Evolutionary conservation across 2,797 vertebrate genomes (phyloP), one percentile per base, ranked within the genome.

Genomic region (Pygocentrus nattereri): DNA sequence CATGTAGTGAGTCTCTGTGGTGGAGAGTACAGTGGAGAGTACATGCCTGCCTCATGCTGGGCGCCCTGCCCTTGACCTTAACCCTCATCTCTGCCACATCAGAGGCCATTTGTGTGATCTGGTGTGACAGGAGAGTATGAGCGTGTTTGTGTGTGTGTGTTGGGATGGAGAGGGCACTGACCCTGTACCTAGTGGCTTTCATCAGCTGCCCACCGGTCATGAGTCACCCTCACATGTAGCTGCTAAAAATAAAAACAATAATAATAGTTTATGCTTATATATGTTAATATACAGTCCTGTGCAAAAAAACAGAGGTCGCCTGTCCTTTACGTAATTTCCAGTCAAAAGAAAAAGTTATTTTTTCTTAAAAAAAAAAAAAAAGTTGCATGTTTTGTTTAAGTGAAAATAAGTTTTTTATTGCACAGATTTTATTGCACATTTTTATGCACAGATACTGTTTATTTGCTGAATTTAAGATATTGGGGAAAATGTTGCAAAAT

Each of bases 61-160:
- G 30, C 65, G 62, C 75, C 67, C 68, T 19, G 12, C 67, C 52
- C 73, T 71, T 83, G 77, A 56, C 77, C 65, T 71, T 76, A 50
- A 73, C 49, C 67, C 72, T 83, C 64, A 68, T 78, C 74, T 74
- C 69, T 74, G 41, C 78, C 59, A 61, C 78, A 76, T 84, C 77
- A 71, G 64, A 58, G 54, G 59, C 54, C 67, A 76, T 84, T 84
- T 84, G 73, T 65, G 73, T 41, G 77, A 72, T 84, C 31, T 76
- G 74, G 73, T 27, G 23, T 76, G 72, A 74, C 58, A 65, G 65
- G 79, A 80, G 67, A 77, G 68, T 84, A 50, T 80, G 58, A 56
- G 38, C 21, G 21, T 64, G 59, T 71, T 34, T 72, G 56, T 49
- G 62, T 34, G 30, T 21, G 47, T 54, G 18, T 49, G 77, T 70